Evolutionary conservation across 2,888 invertebrate genomes (phyloP), one percentile per base, ranked within the genome.

Genomic region (Apodemia mormo): DNA sequence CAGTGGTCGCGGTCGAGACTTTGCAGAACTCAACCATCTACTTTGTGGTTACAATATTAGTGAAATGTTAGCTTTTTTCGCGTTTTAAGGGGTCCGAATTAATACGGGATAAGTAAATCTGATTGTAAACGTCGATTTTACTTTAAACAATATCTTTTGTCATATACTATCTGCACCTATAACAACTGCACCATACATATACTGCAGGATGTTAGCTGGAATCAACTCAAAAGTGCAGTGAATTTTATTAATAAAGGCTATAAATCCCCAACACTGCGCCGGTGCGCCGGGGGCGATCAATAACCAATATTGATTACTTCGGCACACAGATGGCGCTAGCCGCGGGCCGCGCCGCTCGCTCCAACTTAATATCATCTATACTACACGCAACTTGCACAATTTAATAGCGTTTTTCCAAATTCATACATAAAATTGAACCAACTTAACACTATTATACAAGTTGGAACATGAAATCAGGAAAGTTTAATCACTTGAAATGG

Each of bases 221-320:
- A 33, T 61, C 37, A 14, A 61, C 61, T 14, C 7, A 64, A 70
- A 33, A 70, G 74, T 76, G 74, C 70, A 69, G 33, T 69, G 73
- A 76, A 56, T 68, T 49, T 61, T 78, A 79, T 79, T 77, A 81
- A 82, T 84, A 78, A 77, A 76, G 73, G 69, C 76, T 71, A 82
- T 83, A 84, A 80, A 83, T 84, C 77, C 76, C 68, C 22, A 33
- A 14, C 45, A 49, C 56, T 69, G 70, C 73, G 81, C 83, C 81
- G 64, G 77, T 77, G 81, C 74, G 81, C 84, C 81, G 65, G 77
- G 78, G 81, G 82, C 83, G 76, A 74, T 74, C 78, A 75, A 76
- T 80, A 79, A 80, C 79, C 76, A 75, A 81, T 82, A 82, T 78
- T 77, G 82, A 82, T 81, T 76, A 80, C 79, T 75, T 72, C 74